Conservation (phyloP, 2,797 vertebrate genomes). For the Notolepis coatsorum region DNA sequence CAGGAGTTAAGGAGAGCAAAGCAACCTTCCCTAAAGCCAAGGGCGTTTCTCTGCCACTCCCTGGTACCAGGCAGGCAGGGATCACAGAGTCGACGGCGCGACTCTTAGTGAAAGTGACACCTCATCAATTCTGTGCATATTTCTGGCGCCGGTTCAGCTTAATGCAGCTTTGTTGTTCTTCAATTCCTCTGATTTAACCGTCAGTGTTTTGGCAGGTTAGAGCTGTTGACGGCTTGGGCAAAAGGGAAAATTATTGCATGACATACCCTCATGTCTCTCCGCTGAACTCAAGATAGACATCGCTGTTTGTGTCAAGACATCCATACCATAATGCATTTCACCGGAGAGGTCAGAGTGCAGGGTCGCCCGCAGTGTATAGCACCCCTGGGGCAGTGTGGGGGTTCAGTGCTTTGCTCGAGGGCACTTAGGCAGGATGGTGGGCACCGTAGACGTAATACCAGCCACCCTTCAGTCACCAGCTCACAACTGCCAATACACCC, state of each 20-base stretch:
- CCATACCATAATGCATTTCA: too few species aligned
- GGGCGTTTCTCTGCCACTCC: conserved; percentile 75
- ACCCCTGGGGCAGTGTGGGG: too few species aligned
- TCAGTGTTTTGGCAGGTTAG: conserved; percentile 44
- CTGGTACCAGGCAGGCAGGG: conserved; percentile 74
- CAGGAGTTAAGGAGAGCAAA: conserved; percentile 60
- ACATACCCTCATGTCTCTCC: neutral
- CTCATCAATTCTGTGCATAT: conserved; percentile 84
- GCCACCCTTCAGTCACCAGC: too few species aligned
- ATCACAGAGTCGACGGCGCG: conserved; percentile 80
- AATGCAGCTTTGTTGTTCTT: conserved; percentile 65
- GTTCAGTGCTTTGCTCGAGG: too few species aligned
- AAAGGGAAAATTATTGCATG: conserved; percentile 19
- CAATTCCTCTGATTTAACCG: conserved; percentile 46
- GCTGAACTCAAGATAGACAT: neutral
- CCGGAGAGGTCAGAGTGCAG: too few species aligned
- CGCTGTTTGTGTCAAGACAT: too few species aligned
- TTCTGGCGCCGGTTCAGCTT: conserved; percentile 73
- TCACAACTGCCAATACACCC: too few species aligned
- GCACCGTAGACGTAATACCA: too few species aligned
- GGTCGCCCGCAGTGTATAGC: too few species aligned
- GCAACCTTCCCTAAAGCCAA: conserved; percentile 81
- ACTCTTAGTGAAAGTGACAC: conserved; percentile 85
- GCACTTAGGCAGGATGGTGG: too few species aligned
- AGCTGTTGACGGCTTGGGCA: conserved; percentile 45